Base-by-base conservation (phyloP, 1,140 invertebrate species). In the Neuroterus valhalla region DNA sequence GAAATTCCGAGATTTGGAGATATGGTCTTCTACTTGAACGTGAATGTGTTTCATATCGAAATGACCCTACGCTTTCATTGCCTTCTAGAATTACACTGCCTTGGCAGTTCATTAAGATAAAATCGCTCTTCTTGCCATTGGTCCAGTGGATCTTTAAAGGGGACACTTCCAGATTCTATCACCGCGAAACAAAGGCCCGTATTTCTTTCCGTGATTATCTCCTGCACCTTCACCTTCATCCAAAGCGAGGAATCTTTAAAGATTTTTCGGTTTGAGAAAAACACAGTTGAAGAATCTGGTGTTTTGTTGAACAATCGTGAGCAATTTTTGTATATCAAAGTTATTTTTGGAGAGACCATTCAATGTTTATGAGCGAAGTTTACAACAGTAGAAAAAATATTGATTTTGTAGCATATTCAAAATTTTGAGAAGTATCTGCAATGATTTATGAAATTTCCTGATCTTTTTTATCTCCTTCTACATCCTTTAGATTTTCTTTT, bases 31-130 rank as follows among this genome's bases (percentile, higher is more conserved):
- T 11, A 21, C 26, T 55, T 55, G 1, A 55, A 26, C 19, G 21
- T 55, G 4, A 55, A 55, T 55, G 52, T 55, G 3, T 3, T 55
- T 55, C 23, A 21, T 31, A 21, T 55, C 11, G 2, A 38, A 38
- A 38, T 5, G 31, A 38, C 4, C 31, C 31, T 38, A 38, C 8
- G n/a, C 19, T 8, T 62, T 4, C 14, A 31, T 3, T 26, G 12
- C 10, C 45, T 78, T 75, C 72, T 38, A 38, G 72, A 75, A 70
- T 78, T 78, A 79, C 68, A 52, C 68, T 79, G 71, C 82, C 79
- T 66, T 71, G 73, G 75, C 70, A 84, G 84, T 86, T 85, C 82
- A 86, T 85, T 86, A 84, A 86, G 85, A 86, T 86, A 86, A 86
- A 78, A 82, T 84, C 70, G 74, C 67, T 26, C 46, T 55, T 73